phyloP scores from a whole-genome alignment of 2,888 invertebrate genomes.

The Acleris sparsana region DNA sequence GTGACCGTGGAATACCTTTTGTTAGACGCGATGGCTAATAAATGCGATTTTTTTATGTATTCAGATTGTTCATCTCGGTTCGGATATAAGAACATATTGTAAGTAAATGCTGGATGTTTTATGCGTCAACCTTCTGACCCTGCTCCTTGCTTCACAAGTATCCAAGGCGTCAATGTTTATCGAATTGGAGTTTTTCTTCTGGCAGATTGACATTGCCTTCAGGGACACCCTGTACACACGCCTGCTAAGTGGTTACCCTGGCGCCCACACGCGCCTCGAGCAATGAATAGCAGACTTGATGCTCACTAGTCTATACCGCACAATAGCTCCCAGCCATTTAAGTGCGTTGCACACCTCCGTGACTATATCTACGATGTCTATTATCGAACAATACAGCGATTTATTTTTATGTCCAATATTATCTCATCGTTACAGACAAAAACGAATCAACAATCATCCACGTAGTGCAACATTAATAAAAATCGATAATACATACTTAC shows the following conservation, averaged over 20 bases:
- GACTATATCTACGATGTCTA: constrained; percentile 54
- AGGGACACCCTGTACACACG: no score
- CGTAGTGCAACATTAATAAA: not conserved
- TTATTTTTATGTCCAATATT: constrained; percentile 55
- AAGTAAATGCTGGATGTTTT: not conserved
- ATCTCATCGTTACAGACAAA: constrained; percentile 45
- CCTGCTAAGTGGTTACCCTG: not conserved
- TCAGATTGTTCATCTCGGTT: not conserved
- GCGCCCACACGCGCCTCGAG: constrained; percentile 43
- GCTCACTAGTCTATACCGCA: constrained; percentile 71
- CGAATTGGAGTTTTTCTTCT: no score
- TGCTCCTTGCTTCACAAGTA: no score
- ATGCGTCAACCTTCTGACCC: not conserved
- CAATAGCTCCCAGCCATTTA: constrained; percentile 68
- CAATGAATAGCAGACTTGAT: constrained; percentile 61
- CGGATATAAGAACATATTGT: not conserved
- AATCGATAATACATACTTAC: no score
- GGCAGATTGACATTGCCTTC: no score
- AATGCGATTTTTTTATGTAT: not conserved
- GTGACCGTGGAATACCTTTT: constrained; percentile 7
- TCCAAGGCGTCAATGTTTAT: no score
- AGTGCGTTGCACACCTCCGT: constrained; percentile 54
- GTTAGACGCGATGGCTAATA: not conserved
- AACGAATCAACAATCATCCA: not conserved
- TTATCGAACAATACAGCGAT: constrained; percentile 61